These are phyloP conservation scores for Oxyscelio sp. DNA, from an alignment of 2,888 invertebrate genomes.

Conservation along the genomic window DNA sequence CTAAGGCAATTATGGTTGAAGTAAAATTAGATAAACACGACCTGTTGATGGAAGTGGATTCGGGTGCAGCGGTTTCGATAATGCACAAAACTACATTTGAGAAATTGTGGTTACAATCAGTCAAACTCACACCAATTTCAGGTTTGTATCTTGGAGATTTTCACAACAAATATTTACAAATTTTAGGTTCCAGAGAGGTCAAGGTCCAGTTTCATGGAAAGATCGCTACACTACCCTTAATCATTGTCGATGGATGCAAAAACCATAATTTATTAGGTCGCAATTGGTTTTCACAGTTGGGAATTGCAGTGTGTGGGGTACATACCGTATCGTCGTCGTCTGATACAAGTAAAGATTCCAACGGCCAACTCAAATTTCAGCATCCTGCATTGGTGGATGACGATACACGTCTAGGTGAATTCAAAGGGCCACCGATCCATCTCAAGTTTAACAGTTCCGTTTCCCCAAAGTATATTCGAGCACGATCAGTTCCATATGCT, in stretches of 20 bases:
- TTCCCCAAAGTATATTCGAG: neutral
- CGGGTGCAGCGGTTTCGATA: neutral
- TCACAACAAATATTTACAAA: neutral
- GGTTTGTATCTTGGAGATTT: conserved; percentile 2
- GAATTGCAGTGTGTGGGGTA: neutral
- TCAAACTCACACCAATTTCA: neutral
- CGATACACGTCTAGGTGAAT: neutral
- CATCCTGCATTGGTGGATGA: neutral
- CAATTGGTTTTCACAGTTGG: conserved; percentile 29
- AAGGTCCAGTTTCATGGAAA: neutral
- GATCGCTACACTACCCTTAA: neutral
- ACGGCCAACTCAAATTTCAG: neutral
- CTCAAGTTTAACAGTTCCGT: neutral
- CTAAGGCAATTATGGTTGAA: neutral
- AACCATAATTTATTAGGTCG: neutral
- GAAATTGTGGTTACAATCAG: neutral
- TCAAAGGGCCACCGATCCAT: neutral
- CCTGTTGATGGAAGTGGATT: neutral
- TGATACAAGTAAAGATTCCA: neutral
- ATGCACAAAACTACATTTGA: neutral
- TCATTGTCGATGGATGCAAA: conserved; percentile 22
- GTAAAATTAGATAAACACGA: neutral
- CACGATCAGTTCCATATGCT: conserved; percentile 16
- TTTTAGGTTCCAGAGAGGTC: neutral
- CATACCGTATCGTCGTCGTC: neutral